Conservation (phyloP, 2,797 vertebrate genomes). For the Mus minutoides region DNA sequence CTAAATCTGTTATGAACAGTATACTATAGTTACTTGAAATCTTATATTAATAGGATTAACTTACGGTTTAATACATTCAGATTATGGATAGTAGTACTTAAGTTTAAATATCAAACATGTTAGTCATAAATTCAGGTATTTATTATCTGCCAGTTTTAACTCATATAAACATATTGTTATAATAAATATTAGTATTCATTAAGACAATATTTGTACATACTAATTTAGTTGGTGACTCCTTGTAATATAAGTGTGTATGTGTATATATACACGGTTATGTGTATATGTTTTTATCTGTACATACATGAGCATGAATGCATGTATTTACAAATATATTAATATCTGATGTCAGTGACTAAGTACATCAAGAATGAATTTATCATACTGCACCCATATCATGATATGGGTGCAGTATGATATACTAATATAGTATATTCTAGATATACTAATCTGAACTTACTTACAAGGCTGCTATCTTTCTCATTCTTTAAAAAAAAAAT, state of each 20-base stretch:
- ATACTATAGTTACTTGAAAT: neutral
- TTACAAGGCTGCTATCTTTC: neutral
- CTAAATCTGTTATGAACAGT: neutral
- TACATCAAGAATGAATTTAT: neutral
- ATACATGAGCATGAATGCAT: neutral
- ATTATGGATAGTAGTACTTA: neutral
- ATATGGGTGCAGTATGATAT: no score
- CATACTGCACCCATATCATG: neutral
- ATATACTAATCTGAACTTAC: neutral
- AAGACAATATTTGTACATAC: neutral
- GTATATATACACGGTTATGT: neutral
- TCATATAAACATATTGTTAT: neutral
- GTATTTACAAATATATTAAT: constrained; percentile 20
- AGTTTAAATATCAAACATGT: neutral
- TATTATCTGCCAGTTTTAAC: neutral
- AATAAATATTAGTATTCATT: neutral
- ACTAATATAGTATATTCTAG: neutral
- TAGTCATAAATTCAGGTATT: neutral
- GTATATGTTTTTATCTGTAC: neutral
- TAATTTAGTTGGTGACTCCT: neutral
- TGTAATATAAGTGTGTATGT: neutral
- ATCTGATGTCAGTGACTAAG: neutral
- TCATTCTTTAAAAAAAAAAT: neutral
- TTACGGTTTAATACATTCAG: neutral
- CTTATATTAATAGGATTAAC: neutral